Evolutionary conservation across 1,140 invertebrate species (phyloP), one percentile per base, ranked within the genome.

Genomic region (Gonatopus flavifemur): DNA sequence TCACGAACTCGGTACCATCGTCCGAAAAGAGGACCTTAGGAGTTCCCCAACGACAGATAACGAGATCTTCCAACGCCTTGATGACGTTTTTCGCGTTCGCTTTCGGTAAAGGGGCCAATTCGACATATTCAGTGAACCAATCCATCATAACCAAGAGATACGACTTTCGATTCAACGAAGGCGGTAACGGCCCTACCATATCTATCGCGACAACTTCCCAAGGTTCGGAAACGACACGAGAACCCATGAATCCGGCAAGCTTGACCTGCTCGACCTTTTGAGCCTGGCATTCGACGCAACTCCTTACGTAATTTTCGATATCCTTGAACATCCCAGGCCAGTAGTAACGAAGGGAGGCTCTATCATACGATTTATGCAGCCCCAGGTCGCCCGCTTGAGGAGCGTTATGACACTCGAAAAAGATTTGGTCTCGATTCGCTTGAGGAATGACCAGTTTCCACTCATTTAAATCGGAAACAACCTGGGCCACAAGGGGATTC

Each of bases 101-200:
- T 35, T 38, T 32, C 4, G 36, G 24, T 8, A 54, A 9, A 6
- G 52, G 32, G 5, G 31, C 3, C 3, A 36, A 20, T 19, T 55
- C 59, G 19, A 58, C 40, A 52, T 52, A 76, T 40, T 69, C 67
- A 2, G 59, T 67, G 40, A 72, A 69, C 16, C 59, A 51, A 55
- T 77, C 70, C 12, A 63, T 53, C 1, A 69, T 18, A 1, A 75
- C 66, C 1, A 76, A 28, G 1, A 74, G 38, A 43, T 66, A 72
- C 15, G 42, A 32, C 40, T 63, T 54, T 24, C 69, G 67, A 19
- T 28, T 21, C 15, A 39, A 46, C 4, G 57, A 67, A 1, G 31
- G 33, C 2, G 70, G 72, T 0, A 70, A 62, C 1, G 55, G 51
- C 19, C 74, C 73, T 28, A 69, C 60, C 2, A 69, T 31, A 53